Percentiles rank a stretch among this genome's conserved stretches.
phyloP scores from a whole-genome alignment of 2,113 vertebrate species.

The Indicator indicator region DNA sequence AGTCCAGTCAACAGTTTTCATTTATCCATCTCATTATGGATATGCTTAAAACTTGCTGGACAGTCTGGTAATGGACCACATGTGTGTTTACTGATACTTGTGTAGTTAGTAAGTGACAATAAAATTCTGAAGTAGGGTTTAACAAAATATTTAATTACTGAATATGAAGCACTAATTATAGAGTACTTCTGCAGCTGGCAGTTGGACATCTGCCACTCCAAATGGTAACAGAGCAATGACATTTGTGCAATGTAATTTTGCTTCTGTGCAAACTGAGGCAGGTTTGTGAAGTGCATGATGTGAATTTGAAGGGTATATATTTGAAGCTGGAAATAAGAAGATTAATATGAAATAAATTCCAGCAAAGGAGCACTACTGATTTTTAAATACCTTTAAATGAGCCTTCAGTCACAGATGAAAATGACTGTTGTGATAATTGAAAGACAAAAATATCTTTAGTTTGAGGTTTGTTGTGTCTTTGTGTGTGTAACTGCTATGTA shows the following conservation, averaged over 20 bases:
- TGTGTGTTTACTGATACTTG: neutral
- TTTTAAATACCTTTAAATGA: conserved; percentile 2
- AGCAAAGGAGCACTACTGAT: neutral
- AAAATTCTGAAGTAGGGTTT: conserved; percentile 20
- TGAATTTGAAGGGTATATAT: neutral
- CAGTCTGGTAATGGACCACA: neutral
- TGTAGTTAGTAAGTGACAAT: neutral
- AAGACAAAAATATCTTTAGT: neutral
- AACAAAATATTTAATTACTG: neutral
- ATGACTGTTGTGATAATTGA: neutral
- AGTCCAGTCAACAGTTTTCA: neutral
- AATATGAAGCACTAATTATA: too few species aligned
- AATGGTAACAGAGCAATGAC: neutral
- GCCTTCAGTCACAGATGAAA: neutral
- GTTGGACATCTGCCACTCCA: conserved; percentile 39
- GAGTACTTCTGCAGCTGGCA: neutral
- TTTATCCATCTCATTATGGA: neutral
- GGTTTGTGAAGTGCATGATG: neutral
- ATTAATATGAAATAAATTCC: neutral
- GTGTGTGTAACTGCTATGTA: neutral
- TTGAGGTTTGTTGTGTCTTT: neutral
- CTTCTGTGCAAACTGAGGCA: neutral
- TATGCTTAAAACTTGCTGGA: neutral
- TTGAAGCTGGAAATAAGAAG: neutral
- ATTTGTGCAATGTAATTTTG: conserved; percentile 17